Evolutionary conservation across 2,888 invertebrate genomes (phyloP), one percentile per base, ranked within the genome.

Genomic region (Lacanobia oleracea): DNA sequence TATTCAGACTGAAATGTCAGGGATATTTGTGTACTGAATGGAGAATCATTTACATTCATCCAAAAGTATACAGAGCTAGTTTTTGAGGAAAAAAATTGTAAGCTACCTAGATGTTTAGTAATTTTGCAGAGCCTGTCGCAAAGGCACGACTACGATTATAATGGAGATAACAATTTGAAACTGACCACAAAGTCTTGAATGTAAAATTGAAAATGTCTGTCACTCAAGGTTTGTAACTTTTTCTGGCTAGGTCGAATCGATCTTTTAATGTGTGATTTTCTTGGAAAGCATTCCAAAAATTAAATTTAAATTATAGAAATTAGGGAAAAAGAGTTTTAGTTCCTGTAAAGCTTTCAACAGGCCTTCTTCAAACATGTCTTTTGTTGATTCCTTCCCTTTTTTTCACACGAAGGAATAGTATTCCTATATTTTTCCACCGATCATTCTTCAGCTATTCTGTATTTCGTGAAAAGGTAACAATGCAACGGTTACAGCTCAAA

Each of bases 1-100:
- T 54, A 54, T 48, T 72, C 43, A 54, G 33, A 14, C 33, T 40
- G 27, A 72, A 75, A 62, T 67, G 37, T 71, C 64, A 51, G 56
- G 21, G 43, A 50, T 69, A 57, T 62, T 59, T 77, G 21, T 1
- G n/a, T 51, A 45, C 51, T 45, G 51, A 57, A 71, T 75, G 37
- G 14, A 51, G 37, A 71, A 51, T 21, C 56, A 21, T 57, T 69
- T 43, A 68, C 27, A 54, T 54, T 8, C 18, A 33, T 16, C 4
- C 27, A 37, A 27, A 50, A 43, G 14, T 33, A 37, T 50, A 16
- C 23, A 61, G 37, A 54, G 18, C 50, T 18, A 33, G 18, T n/a
- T 10, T 68, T 70, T 77, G 23, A 40, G 45, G 8, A 33, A 51
- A 62, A 60, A 57, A 56, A 56, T 33, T n/a, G 10, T 56, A 14